Conservation (phyloP, 1,140 invertebrate species). For the Drosophila sp. region DNA sequence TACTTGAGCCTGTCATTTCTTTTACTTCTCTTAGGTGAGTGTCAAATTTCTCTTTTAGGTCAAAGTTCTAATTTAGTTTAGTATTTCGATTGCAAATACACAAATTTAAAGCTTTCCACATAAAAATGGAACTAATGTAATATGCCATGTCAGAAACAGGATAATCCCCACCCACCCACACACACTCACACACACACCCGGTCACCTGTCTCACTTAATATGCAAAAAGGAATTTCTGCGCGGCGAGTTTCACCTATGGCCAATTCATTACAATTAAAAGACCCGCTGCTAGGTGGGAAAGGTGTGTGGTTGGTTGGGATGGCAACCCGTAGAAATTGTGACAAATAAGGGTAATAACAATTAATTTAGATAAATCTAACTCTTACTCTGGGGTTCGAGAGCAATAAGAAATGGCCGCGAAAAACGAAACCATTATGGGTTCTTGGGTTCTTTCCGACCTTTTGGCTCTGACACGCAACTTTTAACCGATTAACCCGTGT, state of each 20-base stretch:
- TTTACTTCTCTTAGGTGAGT: background rate
- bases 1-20: conserved; percentile 48
- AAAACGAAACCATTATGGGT: conserved; percentile 32
- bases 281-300: background rate
- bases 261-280: conserved; percentile 66
- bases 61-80: conserved; percentile 43
- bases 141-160: background rate
- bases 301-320: background rate
- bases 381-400: background rate
- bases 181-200: conserved; percentile 2
- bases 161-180: background rate
- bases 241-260: conserved; percentile 48
- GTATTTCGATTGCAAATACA: background rate
- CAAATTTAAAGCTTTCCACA: background rate
- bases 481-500: background rate
- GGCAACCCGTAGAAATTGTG: conserved; percentile 34
- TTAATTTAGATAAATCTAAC: conserved; percentile 71
- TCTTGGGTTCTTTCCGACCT: background rate
- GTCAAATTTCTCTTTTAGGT: background rate
- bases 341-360: conserved; percentile 74
- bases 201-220: conserved; percentile 44
- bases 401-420: conserved; percentile 17
- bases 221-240: conserved; percentile 53
- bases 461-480: conserved; percentile 4
- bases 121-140: conserved; percentile 2